Conservation (phyloP, 2,888 invertebrate genomes). For the Dicyrtoma fusca region DNA sequence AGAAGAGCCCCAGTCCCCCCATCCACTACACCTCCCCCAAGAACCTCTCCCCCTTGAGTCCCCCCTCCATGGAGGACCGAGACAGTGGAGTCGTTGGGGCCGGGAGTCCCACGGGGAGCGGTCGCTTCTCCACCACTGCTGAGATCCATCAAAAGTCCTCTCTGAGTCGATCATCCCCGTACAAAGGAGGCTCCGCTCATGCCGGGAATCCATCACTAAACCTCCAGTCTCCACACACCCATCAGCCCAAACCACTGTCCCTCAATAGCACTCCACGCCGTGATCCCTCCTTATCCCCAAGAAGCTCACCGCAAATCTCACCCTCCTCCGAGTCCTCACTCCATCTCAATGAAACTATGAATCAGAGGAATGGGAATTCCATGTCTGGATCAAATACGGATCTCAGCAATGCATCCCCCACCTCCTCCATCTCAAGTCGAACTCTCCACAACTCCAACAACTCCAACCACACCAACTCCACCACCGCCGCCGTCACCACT, state of each 20-base stretch:
- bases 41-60: conserved; percentile 46
- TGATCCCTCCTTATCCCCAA: conserved; percentile 44
- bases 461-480: not conserved
- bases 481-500: not conserved
- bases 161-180: not conserved
- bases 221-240: not conserved
- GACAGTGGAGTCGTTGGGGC: conserved; percentile 31
- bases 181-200: too few relatives aligned
- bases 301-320: conserved; percentile 48
- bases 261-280: not conserved
- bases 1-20: conserved; percentile 55
- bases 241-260: not conserved
- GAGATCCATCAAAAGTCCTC: conserved; percentile 31
- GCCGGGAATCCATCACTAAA: conserved; percentile 8
- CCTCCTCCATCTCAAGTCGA: conserved; percentile 8
- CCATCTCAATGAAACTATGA: conserved; percentile 44
- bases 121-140: conserved; percentile 34
- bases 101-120: conserved; percentile 37
- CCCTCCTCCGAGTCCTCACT: conserved; percentile 41
- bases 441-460: not conserved
- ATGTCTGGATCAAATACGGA: not conserved
- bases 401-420: conserved; percentile 13
- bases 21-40: conserved; percentile 50
- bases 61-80: conserved; percentile 51
- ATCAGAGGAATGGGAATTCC: conserved; percentile 52